Percentiles rank a stretch among this genome's conserved stretches.
These are phyloP conservation scores for Pheosia tremula DNA, from an alignment of 2,888 invertebrate genomes.

Conservation along the genomic window DNA sequence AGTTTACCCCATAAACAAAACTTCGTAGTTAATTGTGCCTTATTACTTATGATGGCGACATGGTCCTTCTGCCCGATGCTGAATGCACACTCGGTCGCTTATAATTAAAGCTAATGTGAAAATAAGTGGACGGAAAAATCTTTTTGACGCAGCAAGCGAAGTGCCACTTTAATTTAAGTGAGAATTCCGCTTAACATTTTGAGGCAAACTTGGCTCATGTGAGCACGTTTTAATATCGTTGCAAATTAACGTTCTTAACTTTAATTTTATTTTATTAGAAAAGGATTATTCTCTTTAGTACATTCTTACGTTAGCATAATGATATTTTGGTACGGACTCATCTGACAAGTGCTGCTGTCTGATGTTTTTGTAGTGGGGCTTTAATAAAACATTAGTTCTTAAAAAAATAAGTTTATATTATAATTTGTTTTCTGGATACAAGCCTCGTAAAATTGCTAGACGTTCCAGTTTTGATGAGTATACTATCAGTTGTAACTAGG, in stretches of 20 bases:
- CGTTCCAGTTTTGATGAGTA: no score
- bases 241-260: background rate
- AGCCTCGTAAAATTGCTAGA: no score
- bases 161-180: slow-evolving; percentile 15
- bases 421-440: no score
- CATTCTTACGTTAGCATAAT: no score
- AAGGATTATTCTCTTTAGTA: background rate
- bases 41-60: slow-evolving; percentile 3
- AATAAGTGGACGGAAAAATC: slow-evolving; percentile 22
- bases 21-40: background rate
- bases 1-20: background rate
- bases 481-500: no score
- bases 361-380: no score
- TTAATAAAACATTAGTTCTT: no score
- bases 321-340: no score
- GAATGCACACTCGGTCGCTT: slow-evolving; percentile 13
- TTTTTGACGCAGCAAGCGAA: slow-evolving; percentile 14
- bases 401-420: no score
- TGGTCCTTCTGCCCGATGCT: slow-evolving; percentile 2
- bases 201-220: slow-evolving; percentile 5
- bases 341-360: no score
- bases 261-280: background rate
- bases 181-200: slow-evolving; percentile 9
- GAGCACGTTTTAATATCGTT: slow-evolving; percentile 7
- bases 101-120: slow-evolving; percentile 29